phyloP scores from a whole-genome alignment of 1,140 invertebrate species.

The Panulirus ornatus region DNA sequence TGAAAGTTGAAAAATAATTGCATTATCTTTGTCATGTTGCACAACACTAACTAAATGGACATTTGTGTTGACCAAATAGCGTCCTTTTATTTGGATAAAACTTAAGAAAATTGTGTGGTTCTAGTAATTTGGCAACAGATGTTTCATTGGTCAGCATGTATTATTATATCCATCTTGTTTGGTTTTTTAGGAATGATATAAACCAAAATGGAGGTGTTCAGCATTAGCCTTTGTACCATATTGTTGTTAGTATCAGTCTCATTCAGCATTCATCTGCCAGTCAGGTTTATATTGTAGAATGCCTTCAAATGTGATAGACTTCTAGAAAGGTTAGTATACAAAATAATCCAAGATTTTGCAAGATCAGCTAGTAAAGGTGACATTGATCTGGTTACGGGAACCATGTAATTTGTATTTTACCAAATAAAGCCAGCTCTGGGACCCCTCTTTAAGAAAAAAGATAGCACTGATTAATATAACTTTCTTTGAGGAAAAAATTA shows the following conservation, averaged over 20 bases:
- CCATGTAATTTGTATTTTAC: background rate
- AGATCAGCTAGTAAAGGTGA: background rate
- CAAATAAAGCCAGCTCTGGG: background rate
- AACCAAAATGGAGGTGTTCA: too few relatives aligned
- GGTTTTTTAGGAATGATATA: too few relatives aligned
- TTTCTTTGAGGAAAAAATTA: too few relatives aligned
- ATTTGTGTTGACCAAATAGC: background rate
- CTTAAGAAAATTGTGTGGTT: background rate
- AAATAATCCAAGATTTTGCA: background rate
- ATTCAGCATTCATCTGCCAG: too few relatives aligned
- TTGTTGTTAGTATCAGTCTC: too few relatives aligned
- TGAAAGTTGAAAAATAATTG: background rate
- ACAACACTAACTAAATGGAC: background rate
- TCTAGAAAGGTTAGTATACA: too few relatives aligned
- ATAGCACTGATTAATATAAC: background rate
- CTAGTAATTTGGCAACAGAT: background rate
- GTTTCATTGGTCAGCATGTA: too few relatives aligned
- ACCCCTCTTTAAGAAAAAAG: constrained; percentile 5
- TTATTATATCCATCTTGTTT: too few relatives aligned
- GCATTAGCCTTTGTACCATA: too few relatives aligned
- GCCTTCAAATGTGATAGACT: too few relatives aligned
- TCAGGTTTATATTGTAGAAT: too few relatives aligned
- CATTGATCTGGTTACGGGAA: too few relatives aligned
- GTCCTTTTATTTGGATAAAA: background rate
- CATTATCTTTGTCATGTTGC: background rate